These are phyloP conservation scores for Drosophila anomalata DNA, from an alignment of 2,888 invertebrate species.

Conservation along the genomic window DNA sequence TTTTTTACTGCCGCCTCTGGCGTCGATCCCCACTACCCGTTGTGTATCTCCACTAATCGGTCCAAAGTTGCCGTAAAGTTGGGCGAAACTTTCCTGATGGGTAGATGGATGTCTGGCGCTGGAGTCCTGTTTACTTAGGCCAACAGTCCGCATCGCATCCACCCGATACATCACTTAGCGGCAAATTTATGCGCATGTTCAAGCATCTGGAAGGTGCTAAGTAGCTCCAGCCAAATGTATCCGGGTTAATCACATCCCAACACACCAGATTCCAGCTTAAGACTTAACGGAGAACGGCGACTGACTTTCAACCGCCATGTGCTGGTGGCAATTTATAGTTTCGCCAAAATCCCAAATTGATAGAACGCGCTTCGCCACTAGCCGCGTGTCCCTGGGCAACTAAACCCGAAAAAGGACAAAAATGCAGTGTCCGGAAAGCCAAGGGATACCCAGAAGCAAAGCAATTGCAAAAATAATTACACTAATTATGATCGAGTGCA, in stretches of 20 bases:
- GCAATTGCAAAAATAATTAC: constrained; percentile 59
- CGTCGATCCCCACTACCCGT: background rate
- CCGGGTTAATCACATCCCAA: background rate
- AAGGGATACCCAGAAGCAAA: background rate
- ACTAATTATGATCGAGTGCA: constrained; percentile 56
- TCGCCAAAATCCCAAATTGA: constrained; percentile 10
- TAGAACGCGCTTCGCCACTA: constrained; percentile 14
- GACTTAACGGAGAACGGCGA: background rate
- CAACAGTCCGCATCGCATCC: constrained; percentile 11
- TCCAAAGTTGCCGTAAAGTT: constrained; percentile 26
- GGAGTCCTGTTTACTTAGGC: constrained; percentile 44
- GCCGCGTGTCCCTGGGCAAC: constrained; percentile 28
- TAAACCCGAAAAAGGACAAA: background rate
- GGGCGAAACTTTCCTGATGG: constrained; percentile 22
- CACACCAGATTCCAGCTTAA: background rate
- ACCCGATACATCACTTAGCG: constrained; percentile 62
- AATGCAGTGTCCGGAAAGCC: background rate
- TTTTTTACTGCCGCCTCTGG: background rate
- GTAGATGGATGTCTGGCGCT: constrained; percentile 4
- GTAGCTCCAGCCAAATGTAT: constrained; percentile 5
- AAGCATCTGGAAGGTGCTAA: constrained; percentile 51
- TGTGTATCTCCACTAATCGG: constrained; percentile 25
- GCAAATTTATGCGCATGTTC: constrained; percentile 67
- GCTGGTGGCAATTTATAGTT: constrained; percentile 22
- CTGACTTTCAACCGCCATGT: background rate